phyloP scores from a whole-genome alignment of 2,113 vertebrate species.

The Sardina pilchardus region DNA sequence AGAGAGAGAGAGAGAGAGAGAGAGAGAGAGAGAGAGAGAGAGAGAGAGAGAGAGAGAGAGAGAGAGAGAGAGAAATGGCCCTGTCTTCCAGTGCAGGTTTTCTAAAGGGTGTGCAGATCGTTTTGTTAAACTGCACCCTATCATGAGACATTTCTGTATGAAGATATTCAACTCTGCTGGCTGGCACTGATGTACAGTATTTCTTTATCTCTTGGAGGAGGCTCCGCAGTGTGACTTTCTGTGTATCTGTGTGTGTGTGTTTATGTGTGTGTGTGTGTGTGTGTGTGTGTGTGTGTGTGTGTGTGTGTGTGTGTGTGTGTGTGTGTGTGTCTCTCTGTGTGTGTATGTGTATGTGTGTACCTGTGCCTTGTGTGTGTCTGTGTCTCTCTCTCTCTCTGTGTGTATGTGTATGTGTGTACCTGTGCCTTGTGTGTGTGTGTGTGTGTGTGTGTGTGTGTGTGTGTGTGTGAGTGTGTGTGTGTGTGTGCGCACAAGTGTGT shows the following conservation, averaged over 20 bases:
- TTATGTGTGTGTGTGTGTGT: neutral
- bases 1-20: too few species aligned
- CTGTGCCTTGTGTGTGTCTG: too few species aligned
- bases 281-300: neutral
- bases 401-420: neutral
- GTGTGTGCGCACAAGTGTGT: neutral
- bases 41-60: too few species aligned
- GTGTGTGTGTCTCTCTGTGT: too few species aligned
- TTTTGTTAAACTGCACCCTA: neutral
- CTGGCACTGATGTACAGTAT: neutral
- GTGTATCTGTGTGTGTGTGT: neutral
- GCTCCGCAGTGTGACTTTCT: neutral
- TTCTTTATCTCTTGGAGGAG: neutral
- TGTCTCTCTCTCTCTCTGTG: conserved; percentile 1
- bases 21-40: too few species aligned
- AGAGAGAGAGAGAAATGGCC: too few species aligned
- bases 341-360: too few species aligned
- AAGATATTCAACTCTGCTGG: neutral
- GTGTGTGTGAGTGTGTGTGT: neutral
- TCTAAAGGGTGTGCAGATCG: neutral
- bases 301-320: neutral
- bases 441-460: neutral
- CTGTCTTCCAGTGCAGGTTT: neutral
- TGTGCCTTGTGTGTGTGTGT: neutral
- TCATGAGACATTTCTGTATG: neutral